Evolutionary conservation across 2,888 invertebrate species (phyloP).

Genomic region (Furcula furcula): DNA sequence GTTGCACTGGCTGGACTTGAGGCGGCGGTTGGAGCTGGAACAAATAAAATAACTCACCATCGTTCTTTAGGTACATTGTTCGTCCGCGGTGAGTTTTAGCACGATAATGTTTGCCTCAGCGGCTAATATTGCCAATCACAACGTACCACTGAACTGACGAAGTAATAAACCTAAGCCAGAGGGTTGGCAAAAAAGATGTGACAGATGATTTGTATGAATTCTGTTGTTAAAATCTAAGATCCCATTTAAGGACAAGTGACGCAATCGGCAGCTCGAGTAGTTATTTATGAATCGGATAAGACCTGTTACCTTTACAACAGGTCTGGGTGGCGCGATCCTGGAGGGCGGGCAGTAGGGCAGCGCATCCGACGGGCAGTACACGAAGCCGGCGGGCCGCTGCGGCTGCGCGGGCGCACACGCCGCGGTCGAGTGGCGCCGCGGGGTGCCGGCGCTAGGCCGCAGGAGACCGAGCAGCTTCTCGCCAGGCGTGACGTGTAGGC

Average conservation of each 20-base stretch:
- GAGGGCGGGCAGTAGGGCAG: constrained; percentile 77
- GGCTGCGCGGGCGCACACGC: constrained; percentile 56
- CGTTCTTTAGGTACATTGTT: neutral
- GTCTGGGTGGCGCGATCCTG: constrained; percentile 59
- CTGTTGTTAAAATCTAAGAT: no score
- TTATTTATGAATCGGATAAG: no score
- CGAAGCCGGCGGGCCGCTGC: constrained; percentile 59
- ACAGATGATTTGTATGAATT: no score
- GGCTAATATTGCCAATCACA: no score
- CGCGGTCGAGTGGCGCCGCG: constrained; percentile 72
- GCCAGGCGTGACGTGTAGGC: constrained; percentile 74
- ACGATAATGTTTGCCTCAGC: no score
- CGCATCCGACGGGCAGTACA: constrained; percentile 77
- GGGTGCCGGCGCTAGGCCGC: constrained; percentile 67
- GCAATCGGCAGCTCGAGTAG: no score
- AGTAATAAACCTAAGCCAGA: no score
- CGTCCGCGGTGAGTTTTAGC: no score
- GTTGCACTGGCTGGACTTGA: constrained; percentile 57
- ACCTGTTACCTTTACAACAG: constrained; percentile 45
- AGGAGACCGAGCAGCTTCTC: constrained; percentile 79
- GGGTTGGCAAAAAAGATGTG: no score
- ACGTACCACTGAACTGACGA: no score
- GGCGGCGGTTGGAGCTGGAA: constrained; percentile 55
- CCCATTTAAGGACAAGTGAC: no score
- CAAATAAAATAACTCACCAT: constrained; percentile 10